phyloP scores from a whole-genome alignment of 2,888 invertebrate genomes.

The Andrena chrysosceles region DNA sequence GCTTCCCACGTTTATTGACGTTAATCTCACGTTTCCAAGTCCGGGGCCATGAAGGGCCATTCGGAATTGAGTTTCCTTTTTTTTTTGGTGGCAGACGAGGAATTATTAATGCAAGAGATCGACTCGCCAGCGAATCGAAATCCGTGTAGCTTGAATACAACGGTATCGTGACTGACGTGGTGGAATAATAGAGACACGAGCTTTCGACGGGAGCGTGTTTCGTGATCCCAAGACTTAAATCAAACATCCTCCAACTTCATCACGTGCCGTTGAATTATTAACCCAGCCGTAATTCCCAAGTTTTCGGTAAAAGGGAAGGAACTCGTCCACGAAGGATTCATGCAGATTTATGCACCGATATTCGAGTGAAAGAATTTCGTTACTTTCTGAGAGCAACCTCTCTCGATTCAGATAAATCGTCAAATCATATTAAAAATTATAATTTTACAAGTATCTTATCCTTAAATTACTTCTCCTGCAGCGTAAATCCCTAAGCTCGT shows the following conservation, averaged over 20 bases:
- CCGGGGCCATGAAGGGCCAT: not conserved
- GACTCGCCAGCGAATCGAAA: conserved; percentile 9
- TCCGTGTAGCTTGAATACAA: conserved; percentile 12
- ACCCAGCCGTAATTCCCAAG: not conserved
- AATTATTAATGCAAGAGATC: conserved; percentile 5
- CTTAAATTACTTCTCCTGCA: too few relatives aligned
- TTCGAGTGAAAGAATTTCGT: not conserved
- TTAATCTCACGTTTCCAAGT: conserved; percentile 21
- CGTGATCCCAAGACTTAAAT: not conserved
- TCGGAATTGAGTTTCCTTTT: not conserved
- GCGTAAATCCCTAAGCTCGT: too few relatives aligned
- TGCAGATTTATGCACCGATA: not conserved
- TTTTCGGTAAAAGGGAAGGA: not conserved
- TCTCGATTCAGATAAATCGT: too few relatives aligned
- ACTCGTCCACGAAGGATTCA: not conserved
- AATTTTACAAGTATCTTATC: too few relatives aligned
- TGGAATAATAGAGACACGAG: conserved; percentile 28
- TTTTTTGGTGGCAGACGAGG: conserved; percentile 4
- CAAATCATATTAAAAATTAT: too few relatives aligned
- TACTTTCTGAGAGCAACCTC: too few relatives aligned
- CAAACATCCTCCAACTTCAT: conserved; percentile 8
- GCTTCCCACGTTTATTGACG: conserved; percentile 5
- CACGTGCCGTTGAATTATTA: conserved; percentile 4
- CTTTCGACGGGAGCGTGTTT: conserved; percentile 1
- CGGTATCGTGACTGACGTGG: conserved; percentile 27